Percentiles rank a stretch among this genome's conserved stretches.
These are phyloP conservation scores for Therioaphis trifolii DNA, from an alignment of 2,888 invertebrate genomes.

Conservation along the genomic window DNA sequence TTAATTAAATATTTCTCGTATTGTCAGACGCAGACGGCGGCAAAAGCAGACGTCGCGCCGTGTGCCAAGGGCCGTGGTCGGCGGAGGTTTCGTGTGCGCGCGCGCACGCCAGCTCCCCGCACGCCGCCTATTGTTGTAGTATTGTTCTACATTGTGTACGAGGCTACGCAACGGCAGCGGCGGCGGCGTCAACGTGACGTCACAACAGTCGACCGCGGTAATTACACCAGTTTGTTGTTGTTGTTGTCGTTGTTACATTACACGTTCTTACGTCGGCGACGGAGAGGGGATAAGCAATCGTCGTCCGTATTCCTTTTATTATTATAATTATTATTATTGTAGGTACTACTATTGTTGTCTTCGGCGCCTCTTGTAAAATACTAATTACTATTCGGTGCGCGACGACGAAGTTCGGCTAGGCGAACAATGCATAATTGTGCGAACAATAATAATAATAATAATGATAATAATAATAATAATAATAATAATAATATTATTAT, in stretches of 20 bases:
- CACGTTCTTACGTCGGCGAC: background rate
- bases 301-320: slow-evolving; percentile 21
- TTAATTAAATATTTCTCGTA: slow-evolving; percentile 28
- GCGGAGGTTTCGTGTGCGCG: slow-evolving; percentile 14
- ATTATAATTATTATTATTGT: background rate
- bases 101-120: no score
- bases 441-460: no score
- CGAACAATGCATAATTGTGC: background rate
- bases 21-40: slow-evolving; percentile 33
- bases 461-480: no score
- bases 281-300: background rate
- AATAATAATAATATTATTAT: no score
- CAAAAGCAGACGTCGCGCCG: slow-evolving; percentile 41
- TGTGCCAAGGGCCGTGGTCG: slow-evolving; percentile 40
- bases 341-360: background rate
- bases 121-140: slow-evolving; percentile 46
- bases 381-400: background rate
- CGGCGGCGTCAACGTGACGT: slow-evolving; percentile 15
- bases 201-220: slow-evolving; percentile 1
- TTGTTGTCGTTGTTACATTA: background rate
- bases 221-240: slow-evolving; percentile 38
- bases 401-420: background rate
- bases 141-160: background rate
- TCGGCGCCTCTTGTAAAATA: background rate
- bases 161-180: background rate